These are phyloP conservation scores for Penaeus vannamei DNA, from an alignment of 1,140 invertebrate species.

Conservation along the genomic window DNA sequence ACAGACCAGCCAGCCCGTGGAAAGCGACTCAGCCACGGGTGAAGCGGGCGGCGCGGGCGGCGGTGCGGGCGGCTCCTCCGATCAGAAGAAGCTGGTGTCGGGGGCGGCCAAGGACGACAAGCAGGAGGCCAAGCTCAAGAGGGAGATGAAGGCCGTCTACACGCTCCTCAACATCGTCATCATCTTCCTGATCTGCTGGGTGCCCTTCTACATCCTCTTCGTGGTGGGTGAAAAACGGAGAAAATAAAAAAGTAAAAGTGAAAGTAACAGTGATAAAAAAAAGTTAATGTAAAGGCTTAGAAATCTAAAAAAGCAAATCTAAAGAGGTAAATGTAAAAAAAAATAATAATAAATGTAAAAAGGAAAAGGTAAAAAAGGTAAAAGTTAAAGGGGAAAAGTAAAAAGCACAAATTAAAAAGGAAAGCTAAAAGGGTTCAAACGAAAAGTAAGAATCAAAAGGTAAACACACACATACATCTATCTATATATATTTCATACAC, in stretches of 20 bases:
- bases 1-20: not conserved
- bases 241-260: not conserved
- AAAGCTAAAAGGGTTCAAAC: too few species aligned
- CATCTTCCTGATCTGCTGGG: constrained; percentile 75
- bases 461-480: too few species aligned
- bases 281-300: not conserved
- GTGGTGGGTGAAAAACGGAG: constrained; percentile 58
- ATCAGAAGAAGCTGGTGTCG: constrained; percentile 8
- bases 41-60: not conserved
- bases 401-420: too few species aligned
- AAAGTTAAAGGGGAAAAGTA: too few species aligned
- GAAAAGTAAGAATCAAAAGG: too few species aligned
- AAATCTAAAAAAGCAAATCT: not conserved
- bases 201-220: constrained; percentile 73
- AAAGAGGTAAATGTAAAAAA: too few species aligned
- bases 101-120: constrained; percentile 46
- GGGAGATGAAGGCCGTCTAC: constrained; percentile 66
- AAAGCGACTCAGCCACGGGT: constrained; percentile 28
- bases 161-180: constrained; percentile 70
- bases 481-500: too few species aligned
- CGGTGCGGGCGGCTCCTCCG: not conserved
- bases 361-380: too few species aligned
- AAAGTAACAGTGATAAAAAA: not conserved
- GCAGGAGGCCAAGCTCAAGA: constrained; percentile 56
- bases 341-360: too few species aligned